Conservation (phyloP, 2,113 vertebrate genomes). For the Phrynocephalus versicolor region DNA sequence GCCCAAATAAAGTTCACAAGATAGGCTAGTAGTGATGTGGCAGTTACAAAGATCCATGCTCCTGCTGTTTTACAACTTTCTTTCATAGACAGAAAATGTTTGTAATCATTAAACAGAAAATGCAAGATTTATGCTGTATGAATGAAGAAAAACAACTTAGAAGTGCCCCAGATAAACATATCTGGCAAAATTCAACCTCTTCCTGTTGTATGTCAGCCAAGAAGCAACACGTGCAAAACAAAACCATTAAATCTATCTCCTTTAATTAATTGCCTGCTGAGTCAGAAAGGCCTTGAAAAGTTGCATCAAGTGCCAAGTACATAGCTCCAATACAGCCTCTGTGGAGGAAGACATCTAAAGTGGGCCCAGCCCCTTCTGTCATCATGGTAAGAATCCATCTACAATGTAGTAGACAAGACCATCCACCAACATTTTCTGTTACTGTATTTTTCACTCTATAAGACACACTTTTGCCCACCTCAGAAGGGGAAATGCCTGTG, state of each 20-base stretch:
- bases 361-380: neutral
- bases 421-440: neutral
- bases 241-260: conserved; percentile 28
- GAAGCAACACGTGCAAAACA: conserved; percentile 46
- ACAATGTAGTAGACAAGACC: no score
- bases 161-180: conserved; percentile 27
- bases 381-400: neutral
- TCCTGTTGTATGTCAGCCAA: conserved; percentile 58
- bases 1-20: neutral
- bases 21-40: neutral
- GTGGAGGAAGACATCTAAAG: neutral
- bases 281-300: conserved; percentile 31
- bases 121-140: neutral
- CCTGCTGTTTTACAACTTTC: neutral
- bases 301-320: fast-evolving
- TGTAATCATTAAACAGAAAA: neutral
- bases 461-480: no score
- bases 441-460: neutral
- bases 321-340: neutral
- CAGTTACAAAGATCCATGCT: neutral
- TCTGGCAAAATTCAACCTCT: conserved; percentile 39
- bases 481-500: no score
- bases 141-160: neutral
- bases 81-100: neutral
- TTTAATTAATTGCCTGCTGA: conserved; percentile 8